Evolutionary conservation across 2,888 invertebrate genomes (phyloP).

Genomic region (Xestia rhomboidea): DNA sequence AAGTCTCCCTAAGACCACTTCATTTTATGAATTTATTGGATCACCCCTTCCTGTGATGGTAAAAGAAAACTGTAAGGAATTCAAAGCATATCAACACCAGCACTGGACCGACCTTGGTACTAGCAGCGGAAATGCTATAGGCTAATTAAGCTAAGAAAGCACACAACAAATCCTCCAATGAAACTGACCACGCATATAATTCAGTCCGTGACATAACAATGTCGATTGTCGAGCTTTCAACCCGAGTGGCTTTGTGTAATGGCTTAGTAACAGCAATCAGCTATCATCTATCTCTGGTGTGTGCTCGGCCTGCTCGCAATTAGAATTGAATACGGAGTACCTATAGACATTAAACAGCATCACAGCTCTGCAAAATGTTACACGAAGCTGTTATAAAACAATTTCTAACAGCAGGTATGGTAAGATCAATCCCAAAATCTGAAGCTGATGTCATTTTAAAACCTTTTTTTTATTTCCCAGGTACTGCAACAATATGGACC

Average conservation of each 20-base stretch:
- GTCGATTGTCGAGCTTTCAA: constrained; percentile 7
- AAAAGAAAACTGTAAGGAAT: background rate
- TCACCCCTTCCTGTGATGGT: background rate
- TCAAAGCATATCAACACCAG: background rate
- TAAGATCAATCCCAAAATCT: background rate
- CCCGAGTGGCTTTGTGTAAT: background rate
- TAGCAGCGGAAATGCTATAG: background rate
- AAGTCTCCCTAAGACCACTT: background rate
- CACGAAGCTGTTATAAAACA: background rate
- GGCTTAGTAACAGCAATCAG: constrained; percentile 29
- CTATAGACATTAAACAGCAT: background rate
- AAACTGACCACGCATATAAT: constrained; percentile 24
- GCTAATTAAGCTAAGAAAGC: constrained; percentile 4
- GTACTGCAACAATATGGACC: constrained; percentile 87
- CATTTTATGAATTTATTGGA: background rate
- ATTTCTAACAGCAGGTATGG: background rate
- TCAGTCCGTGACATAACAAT: constrained; percentile 18
- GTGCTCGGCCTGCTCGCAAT: background rate
- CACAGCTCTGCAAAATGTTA: background rate
- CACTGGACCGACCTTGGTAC: background rate
- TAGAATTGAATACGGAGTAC: background rate
- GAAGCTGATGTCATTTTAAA: background rate
- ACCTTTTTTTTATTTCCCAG: constrained; percentile 68
- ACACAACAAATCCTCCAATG: constrained; percentile 8
- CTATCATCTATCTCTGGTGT: constrained; percentile 10